Evolutionary conservation across 2,113 vertebrate genomes (phyloP).

Genomic region (Fregetta grallaria): DNA sequence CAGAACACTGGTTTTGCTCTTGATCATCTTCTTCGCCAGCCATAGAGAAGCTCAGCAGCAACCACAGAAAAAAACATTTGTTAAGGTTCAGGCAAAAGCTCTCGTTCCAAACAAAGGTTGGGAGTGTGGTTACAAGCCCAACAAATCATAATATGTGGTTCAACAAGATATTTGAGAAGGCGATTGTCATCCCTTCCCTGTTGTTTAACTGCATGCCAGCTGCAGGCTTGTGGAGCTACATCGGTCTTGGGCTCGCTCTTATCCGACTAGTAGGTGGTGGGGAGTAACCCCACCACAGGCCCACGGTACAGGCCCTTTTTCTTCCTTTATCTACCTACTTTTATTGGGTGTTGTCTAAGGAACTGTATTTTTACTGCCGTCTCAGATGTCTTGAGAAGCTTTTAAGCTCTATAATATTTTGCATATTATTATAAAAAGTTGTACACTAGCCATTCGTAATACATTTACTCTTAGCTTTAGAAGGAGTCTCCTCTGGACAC

Average conservation of each 20-base stretch:
- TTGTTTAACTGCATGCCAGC: not conserved
- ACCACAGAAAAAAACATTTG: not conserved
- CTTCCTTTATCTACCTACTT: not conserved
- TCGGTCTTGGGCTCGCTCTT: not conserved
- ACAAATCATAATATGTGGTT: not conserved
- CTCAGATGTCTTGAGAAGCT: not conserved
- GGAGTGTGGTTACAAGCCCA: not conserved
- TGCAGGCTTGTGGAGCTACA: not conserved
- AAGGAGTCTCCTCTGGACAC: not conserved
- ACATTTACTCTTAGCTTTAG: not conserved
- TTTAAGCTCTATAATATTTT: not conserved
- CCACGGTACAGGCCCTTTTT: fast-evolving
- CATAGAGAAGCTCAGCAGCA: not conserved
- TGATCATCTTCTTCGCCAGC: not conserved
- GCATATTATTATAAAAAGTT: not conserved
- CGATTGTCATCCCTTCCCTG: fast-evolving
- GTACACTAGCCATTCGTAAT: fast-evolving
- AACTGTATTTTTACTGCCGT: not conserved
- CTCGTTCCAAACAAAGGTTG: not conserved
- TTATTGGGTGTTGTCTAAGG: not conserved
- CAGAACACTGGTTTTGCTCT: not conserved
- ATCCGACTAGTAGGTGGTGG: not conserved
- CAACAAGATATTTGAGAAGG: not conserved
- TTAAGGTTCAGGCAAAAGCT: not conserved
- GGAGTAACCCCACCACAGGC: not conserved